phyloP scores from a whole-genome alignment of 2,797 vertebrate genomes.

The Pangasius djambal region DNA sequence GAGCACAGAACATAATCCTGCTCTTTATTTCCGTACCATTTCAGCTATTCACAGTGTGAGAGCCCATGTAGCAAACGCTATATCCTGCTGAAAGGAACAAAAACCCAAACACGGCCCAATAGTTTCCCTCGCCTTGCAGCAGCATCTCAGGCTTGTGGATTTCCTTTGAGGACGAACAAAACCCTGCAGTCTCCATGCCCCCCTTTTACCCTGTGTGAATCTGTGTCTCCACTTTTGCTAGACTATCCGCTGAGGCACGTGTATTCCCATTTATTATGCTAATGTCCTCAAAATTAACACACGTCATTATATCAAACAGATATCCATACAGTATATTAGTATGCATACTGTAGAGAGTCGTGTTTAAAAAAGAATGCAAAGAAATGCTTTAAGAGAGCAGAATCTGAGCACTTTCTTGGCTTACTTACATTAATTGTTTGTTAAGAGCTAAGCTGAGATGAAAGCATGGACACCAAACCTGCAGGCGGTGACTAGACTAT shows the following conservation, averaged over 20 bases:
- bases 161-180: constrained; percentile 43
- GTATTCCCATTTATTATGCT: neutral
- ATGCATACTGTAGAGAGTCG: neutral
- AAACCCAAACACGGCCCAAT: constrained; percentile 35
- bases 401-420: constrained; percentile 9
- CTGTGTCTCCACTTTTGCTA: constrained; percentile 4
- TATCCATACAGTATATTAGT: neutral
- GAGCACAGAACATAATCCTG: constrained; percentile 34
- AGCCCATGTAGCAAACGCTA: constrained; percentile 35
- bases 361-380: neutral
- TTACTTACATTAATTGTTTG: constrained; percentile 28
- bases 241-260: neutral
- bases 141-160: constrained; percentile 37
- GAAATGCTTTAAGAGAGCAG: neutral
- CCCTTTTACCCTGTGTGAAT: constrained; percentile 17
- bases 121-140: constrained; percentile 48
- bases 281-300: neutral
- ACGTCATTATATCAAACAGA: neutral
- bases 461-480: constrained; percentile 15
- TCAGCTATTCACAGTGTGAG: constrained; percentile 39
- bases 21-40: constrained; percentile 52
- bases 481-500: constrained; percentile 16
- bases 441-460: constrained; percentile 15
- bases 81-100: constrained; percentile 48
- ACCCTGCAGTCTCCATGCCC: constrained; percentile 23